A percentile compares a stretch with the other conserved stretches of the same genome.
These are phyloP conservation scores for Zosterops pallidus DNA, from an alignment of 2,113 vertebrate genomes.

Conservation along the genomic window DNA sequence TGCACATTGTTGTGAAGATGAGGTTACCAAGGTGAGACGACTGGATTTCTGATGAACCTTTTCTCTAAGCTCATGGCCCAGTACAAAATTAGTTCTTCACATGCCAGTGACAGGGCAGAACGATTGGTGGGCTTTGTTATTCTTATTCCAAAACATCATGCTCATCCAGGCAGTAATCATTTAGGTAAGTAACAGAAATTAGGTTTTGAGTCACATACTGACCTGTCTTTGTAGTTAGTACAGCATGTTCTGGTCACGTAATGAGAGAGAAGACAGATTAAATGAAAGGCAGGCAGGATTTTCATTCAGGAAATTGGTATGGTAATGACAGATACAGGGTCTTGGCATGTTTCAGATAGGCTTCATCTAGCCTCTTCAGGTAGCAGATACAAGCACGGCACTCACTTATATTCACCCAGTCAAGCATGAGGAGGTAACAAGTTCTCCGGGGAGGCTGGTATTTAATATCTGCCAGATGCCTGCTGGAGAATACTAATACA, in stretches of 20 bases:
- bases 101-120: background rate
- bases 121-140: background rate
- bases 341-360: conserved; percentile 5
- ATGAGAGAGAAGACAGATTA: background rate
- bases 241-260: background rate
- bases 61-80: background rate
- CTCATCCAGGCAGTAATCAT: background rate
- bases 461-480: conserved; percentile 51
- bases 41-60: background rate
- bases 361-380: conserved; percentile 32
- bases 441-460: conserved; percentile 10
- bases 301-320: conserved; percentile 32
- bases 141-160: background rate
- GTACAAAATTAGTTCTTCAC: background rate
- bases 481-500: conserved; percentile 37
- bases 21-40: background rate
- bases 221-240: background rate
- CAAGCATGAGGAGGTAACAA: conserved; percentile 53
- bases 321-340: background rate
- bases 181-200: conserved; percentile 18
- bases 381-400: background rate
- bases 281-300: conserved; percentile 1
- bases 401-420: conserved; percentile 38
- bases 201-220: conserved; percentile 21
- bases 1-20: background rate